Evolutionary conservation across 2,113 vertebrate genomes (phyloP), one percentile per base, ranked within the genome.

Genomic region (Oncorhynchus tshawytscha): DNA sequence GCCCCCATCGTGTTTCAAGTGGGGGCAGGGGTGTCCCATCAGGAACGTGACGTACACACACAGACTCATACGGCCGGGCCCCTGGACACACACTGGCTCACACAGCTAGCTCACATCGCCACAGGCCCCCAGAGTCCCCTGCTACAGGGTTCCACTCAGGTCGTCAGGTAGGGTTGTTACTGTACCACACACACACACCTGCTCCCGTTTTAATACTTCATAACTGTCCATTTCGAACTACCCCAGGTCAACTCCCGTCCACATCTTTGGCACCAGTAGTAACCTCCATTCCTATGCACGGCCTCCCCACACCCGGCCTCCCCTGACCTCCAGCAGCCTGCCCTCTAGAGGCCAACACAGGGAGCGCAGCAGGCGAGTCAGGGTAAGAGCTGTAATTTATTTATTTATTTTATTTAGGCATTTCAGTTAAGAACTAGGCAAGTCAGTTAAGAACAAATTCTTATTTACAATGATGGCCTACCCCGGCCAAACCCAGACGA

Each of bases 221-320:
- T 34, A 49, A 24, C 22, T 20, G 5, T 8, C 4, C 39, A 12
- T n/a, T 34, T 59, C 16, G 4, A 18, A 31, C n/a, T 31, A 16
- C 20, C 29, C 5, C 86, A 97, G 96, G 93, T 95, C 95, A 87
- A 95, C 97, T 90, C 93, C 96, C 71, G 95, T 95, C 84, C 94
- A 95, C 88, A 93, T 96, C 88, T 94, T 95, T 84, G 95, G 95
- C 87, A 94, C 92, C 90, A 96, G 95, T 91, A 95, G 94, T 91
- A 96, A 97, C 95, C 96, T 98, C 94, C 97, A 99, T 96, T 98
- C 97, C 94, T 99, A 99, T 59, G 96, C 97, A 71, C 95, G 96
- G 74, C 97, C 97, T 80, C 96, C 97, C 94, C 98, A 99, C 65
- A 96, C 97, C 72, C 95, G 96, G 74, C 97, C 97, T 80, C 96